These are phyloP conservation scores for Carcharodon carcharias DNA, from an alignment of 2,797 vertebrate species.

Conservation along the genomic window DNA sequence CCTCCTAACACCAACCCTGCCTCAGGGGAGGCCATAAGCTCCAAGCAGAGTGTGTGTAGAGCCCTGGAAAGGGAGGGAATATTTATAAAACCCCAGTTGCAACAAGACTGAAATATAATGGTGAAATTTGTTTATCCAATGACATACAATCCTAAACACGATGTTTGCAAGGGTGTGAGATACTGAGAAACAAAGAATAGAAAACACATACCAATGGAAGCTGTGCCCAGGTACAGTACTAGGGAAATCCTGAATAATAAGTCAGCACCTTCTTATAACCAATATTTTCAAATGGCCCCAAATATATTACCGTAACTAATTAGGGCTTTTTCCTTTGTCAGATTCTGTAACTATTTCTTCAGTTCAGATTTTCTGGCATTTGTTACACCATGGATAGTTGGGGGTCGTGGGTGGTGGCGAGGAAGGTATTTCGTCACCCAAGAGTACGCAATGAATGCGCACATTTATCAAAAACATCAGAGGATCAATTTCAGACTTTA, in stretches of 20 bases:
- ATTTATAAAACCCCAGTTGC: not conserved
- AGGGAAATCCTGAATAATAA: not conserved
- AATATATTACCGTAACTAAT: not conserved
- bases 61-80: too few species aligned
- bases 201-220: too few species aligned
- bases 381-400: too few species aligned
- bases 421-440: not conserved
- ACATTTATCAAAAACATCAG: not conserved
- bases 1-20: too few species aligned
- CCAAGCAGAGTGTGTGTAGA: not conserved
- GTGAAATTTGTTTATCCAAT: not conserved
- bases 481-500: constrained; percentile 10
- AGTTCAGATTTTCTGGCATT: not conserved
- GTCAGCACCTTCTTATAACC: not conserved
- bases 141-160: not conserved
- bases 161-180: too few species aligned
- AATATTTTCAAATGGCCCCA: not conserved
- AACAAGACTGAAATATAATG: not conserved
- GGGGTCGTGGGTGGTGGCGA: too few species aligned
- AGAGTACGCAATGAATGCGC: not conserved
- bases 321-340: not conserved
- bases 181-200: too few species aligned
- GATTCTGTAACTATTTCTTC: not conserved
- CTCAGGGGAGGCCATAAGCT: not conserved
- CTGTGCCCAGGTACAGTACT: not conserved